phyloP scores from a whole-genome alignment of 2,888 invertebrate species.

The Synanthedon vespiformis region DNA sequence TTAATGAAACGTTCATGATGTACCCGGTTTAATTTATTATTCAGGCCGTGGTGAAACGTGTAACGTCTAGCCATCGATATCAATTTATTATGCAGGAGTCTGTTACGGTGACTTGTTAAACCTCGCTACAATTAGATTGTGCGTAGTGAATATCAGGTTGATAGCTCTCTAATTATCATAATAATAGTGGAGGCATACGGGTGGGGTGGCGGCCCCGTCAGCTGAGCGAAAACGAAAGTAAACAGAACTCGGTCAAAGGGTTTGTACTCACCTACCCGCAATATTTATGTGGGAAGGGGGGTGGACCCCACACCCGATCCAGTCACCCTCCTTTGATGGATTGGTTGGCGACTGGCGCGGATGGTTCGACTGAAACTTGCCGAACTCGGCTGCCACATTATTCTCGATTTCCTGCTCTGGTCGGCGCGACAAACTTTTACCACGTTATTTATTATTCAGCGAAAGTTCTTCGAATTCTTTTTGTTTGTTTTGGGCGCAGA shows the following conservation, averaged over 20 bases:
- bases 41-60: neutral
- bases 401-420: slow-evolving; percentile 54
- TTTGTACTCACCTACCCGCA: slow-evolving; percentile 70
- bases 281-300: slow-evolving; percentile 68
- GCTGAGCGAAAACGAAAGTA: slow-evolving; percentile 72
- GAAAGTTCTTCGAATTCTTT: slow-evolving; percentile 59
- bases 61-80: neutral
- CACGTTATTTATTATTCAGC: slow-evolving; percentile 57
- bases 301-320: slow-evolving; percentile 54
- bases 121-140: slow-evolving; percentile 19
- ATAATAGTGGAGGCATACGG: slow-evolving; percentile 58
- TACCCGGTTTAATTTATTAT: neutral
- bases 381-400: slow-evolving; percentile 51
- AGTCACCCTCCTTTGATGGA: slow-evolving; percentile 68
- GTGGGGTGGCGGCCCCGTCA: slow-evolving; percentile 61
- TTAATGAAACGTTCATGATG: neutral
- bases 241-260: slow-evolving; percentile 73
- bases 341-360: slow-evolving; percentile 66
- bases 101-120: slow-evolving; percentile 9
- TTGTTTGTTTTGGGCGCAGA: slow-evolving; percentile 45
- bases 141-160: slow-evolving; percentile 38
- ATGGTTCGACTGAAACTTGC: slow-evolving; percentile 60
- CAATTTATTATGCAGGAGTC: neutral
- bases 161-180: slow-evolving; percentile 66
- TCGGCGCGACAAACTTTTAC: slow-evolving; percentile 51